phyloP scores from a whole-genome alignment of 2,888 invertebrate genomes.

The Lithophane leautieri region DNA sequence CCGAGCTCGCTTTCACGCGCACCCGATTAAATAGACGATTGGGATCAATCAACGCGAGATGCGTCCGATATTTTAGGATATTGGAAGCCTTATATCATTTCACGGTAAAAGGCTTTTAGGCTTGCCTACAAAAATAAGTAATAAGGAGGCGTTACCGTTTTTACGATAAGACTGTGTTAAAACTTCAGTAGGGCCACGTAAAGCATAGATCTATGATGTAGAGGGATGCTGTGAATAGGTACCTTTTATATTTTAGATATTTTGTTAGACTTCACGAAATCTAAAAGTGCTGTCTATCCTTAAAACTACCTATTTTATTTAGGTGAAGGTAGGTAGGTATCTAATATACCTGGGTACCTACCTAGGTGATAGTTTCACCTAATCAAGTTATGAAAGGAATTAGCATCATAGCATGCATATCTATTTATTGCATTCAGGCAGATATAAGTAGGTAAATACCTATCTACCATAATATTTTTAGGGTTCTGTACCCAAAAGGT shows the following conservation, averaged over 20 bases:
- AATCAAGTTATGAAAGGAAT: not conserved
- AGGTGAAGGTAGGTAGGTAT: not conserved
- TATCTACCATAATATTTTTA: no score
- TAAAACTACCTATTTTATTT: not conserved
- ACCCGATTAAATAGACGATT: constrained; percentile 58
- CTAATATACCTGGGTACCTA: not conserved
- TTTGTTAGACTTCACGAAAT: not conserved
- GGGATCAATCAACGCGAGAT: constrained; percentile 66
- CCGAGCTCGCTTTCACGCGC: constrained; percentile 37
- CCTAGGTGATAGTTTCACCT: not conserved
- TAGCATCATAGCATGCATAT: not conserved
- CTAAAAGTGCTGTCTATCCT: not conserved
- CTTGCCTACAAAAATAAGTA: constrained; percentile 39
- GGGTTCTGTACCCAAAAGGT: no score
- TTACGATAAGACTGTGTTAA: constrained; percentile 35
- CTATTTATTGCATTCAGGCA: no score
- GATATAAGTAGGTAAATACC: no score
- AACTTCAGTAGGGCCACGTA: not conserved
- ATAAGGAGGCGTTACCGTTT: constrained; percentile 26
- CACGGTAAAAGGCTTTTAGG: constrained; percentile 53
- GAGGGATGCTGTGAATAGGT: not conserved
- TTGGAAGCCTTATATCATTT: constrained; percentile 54
- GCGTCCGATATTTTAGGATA: constrained; percentile 63
- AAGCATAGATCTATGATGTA: not conserved
- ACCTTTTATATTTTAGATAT: not conserved